These are phyloP conservation scores for Heliconius congener DNA, from an alignment of 1,140 invertebrate species.

Conservation along the genomic window DNA sequence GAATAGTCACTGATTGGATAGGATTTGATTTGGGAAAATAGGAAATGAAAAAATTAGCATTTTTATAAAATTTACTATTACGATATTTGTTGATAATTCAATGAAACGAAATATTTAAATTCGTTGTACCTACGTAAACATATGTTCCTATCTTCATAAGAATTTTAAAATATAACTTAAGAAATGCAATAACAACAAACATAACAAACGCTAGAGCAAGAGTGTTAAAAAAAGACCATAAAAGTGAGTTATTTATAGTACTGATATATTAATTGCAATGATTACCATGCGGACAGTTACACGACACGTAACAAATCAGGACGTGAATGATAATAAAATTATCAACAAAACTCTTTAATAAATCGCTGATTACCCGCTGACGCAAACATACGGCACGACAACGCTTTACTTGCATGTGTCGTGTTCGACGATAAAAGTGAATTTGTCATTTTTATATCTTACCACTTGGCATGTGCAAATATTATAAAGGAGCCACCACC, in stretches of 20 bases:
- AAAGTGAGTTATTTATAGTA: background rate
- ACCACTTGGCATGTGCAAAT: slow-evolving; percentile 59
- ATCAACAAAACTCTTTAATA: slow-evolving; percentile 67
- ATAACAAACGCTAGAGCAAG: background rate
- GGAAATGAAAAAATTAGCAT: no score
- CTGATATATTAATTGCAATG: slow-evolving; percentile 20
- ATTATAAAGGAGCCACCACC: slow-evolving; percentile 53
- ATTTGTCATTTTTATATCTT: slow-evolving; percentile 72
- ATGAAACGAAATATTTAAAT: background rate
- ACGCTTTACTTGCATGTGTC: slow-evolving; percentile 67
- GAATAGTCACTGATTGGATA: no score
- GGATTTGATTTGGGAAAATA: no score
- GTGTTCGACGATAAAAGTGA: slow-evolving; percentile 64
- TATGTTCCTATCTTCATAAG: background rate
- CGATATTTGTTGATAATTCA: no score
- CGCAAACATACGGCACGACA: slow-evolving; percentile 65
- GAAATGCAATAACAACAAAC: background rate
- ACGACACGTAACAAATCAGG: slow-evolving; percentile 22
- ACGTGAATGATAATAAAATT: slow-evolving; percentile 64
- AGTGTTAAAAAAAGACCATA: background rate
- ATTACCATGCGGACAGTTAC: slow-evolving; percentile 17
- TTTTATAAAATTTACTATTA: no score
- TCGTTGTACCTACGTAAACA: background rate
- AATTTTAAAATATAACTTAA: background rate
- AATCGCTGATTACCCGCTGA: slow-evolving; percentile 72